Conservation (phyloP, 2,113 vertebrate species). For the Embiotoca jacksoni region DNA sequence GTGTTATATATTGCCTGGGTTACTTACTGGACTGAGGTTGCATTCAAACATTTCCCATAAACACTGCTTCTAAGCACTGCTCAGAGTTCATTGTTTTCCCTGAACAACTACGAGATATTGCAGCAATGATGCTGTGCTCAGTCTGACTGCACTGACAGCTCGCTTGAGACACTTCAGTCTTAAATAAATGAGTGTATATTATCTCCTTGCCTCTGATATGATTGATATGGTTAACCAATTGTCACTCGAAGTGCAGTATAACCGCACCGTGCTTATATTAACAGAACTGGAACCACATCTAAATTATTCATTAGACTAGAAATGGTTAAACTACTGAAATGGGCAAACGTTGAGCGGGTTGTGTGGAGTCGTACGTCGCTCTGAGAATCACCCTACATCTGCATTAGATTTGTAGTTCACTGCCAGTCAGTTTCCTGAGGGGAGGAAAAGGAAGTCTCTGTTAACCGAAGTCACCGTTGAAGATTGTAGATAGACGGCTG, state of each 20-base stretch:
- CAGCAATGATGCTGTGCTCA: neutral
- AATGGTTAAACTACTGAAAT: neutral
- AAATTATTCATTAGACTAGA: slow-evolving; percentile 13
- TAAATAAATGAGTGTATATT: slow-evolving; percentile 9
- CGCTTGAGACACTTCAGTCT: neutral
- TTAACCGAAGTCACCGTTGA: slow-evolving; percentile 48
- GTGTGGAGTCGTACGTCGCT: neutral
- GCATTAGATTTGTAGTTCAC: slow-evolving; percentile 67
- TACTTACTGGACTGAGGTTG: neutral
- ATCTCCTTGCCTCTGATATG: neutral
- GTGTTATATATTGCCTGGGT: neutral
- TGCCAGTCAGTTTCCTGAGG: slow-evolving; percentile 64
- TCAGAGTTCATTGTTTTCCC: neutral
- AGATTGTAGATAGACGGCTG: slow-evolving; percentile 56
- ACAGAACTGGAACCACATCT: neutral
- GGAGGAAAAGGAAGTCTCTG: slow-evolving; percentile 63
- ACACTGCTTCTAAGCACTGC: neutral
- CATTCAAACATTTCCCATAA: neutral
- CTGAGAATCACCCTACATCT: slow-evolving; percentile 47
- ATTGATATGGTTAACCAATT: slow-evolving; percentile 10
- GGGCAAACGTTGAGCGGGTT: slow-evolving; percentile 9
- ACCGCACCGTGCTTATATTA: neutral
- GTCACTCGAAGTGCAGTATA: neutral
- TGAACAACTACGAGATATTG: neutral
- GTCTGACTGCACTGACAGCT: neutral